phyloP scores from a whole-genome alignment of 2,113 vertebrate genomes.

The Tachysurus vachellii region DNA sequence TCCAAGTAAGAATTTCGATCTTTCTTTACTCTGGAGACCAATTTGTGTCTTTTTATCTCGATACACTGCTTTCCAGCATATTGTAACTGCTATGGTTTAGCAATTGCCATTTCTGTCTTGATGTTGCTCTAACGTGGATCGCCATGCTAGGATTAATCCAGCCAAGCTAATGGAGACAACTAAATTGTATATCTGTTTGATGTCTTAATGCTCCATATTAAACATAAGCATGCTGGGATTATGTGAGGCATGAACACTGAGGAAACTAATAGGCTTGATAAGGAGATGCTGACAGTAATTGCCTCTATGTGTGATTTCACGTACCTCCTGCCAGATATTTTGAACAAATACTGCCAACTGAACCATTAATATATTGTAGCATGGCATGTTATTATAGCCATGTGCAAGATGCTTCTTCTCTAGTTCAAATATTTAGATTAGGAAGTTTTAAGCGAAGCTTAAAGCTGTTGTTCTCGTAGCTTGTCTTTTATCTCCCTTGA shows the following conservation, averaged over 20 bases:
- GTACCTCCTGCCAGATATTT: slow-evolving; percentile 41
- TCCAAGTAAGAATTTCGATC: slow-evolving; percentile 48
- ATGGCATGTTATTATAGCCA: slow-evolving; percentile 16
- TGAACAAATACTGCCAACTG: slow-evolving; percentile 43
- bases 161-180: slow-evolving; percentile 41
- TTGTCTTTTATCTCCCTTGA: background rate
- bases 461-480: background rate
- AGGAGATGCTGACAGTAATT: slow-evolving; percentile 45
- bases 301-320: slow-evolving; percentile 29
- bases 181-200: slow-evolving; percentile 48
- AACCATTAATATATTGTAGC: slow-evolving; percentile 45
- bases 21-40: slow-evolving; percentile 26
- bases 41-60: slow-evolving; percentile 42
- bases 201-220: slow-evolving; percentile 46
- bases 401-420: slow-evolving; percentile 28
- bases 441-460: background rate
- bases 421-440: slow-evolving; percentile 22
- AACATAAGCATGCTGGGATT: slow-evolving; percentile 38
- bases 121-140: slow-evolving; percentile 26
- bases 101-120: slow-evolving; percentile 23
- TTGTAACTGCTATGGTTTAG: slow-evolving; percentile 14
- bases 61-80: slow-evolving; percentile 25
- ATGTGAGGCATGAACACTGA: slow-evolving; percentile 28
- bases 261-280: slow-evolving; percentile 43
- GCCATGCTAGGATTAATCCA: slow-evolving; percentile 39